phyloP scores from a whole-genome alignment of 2,888 invertebrate species.

The Lypha dubia region DNA sequence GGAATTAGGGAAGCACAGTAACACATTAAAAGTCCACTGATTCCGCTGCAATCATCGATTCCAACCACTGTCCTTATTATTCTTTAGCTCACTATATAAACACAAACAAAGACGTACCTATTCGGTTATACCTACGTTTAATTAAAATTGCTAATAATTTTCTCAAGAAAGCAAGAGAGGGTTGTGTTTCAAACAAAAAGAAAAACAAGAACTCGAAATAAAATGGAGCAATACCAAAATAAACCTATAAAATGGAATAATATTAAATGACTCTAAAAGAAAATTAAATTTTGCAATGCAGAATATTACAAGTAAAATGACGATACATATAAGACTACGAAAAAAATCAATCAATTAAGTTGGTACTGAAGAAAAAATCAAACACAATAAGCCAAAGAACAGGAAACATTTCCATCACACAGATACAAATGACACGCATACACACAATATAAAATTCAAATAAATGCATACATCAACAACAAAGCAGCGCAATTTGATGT shows the following conservation, averaged over 20 bases:
- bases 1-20: too few relatives aligned
- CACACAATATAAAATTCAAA: background rate
- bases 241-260: constrained; percentile 18
- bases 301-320: constrained; percentile 37
- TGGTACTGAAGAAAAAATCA: constrained; percentile 56
- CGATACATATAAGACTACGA: constrained; percentile 30
- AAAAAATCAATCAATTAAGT: constrained; percentile 72
- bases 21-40: too few relatives aligned
- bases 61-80: background rate
- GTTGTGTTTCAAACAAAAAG: constrained; percentile 28
- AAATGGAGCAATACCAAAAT: constrained; percentile 58
- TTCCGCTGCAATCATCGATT: too few relatives aligned
- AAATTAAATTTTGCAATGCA: constrained; percentile 39
- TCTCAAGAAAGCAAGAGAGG: constrained; percentile 52
- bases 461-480: constrained; percentile 27
- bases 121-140: constrained; percentile 52
- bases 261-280: constrained; percentile 42
- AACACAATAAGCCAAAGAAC: constrained; percentile 33
- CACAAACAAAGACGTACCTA: constrained; percentile 12
- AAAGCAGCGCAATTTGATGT: constrained; percentile 53
- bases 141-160: constrained; percentile 68
- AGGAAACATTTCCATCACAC: constrained; percentile 36
- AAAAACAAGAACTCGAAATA: constrained; percentile 12
- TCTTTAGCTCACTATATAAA: background rate
- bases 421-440: constrained; percentile 1